phyloP scores from a whole-genome alignment of 2,797 vertebrate genomes.

The Onychomys leucogaster region DNA sequence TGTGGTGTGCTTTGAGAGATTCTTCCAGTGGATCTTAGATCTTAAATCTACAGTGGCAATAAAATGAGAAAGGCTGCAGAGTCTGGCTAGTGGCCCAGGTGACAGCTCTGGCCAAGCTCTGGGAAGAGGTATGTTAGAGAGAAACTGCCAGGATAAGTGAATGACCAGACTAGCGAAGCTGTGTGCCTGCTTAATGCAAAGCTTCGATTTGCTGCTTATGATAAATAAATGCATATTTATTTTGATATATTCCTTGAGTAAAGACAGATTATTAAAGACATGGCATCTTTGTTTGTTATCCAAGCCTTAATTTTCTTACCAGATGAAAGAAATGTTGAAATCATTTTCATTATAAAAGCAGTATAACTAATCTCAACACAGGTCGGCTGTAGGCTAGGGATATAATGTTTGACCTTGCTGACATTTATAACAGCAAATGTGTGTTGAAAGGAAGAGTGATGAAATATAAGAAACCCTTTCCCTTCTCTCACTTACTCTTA shows the following conservation, averaged over 20 bases:
- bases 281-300: background rate
- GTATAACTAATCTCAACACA: background rate
- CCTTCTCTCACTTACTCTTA: background rate
- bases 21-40: background rate
- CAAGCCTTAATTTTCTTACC: background rate
- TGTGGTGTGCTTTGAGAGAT: background rate
- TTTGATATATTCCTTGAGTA: slow-evolving; percentile 32
- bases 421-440: background rate
- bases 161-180: background rate
- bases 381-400: background rate
- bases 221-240: slow-evolving; percentile 24
- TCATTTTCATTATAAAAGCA: background rate
- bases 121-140: background rate
- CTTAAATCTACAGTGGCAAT: background rate
- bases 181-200: background rate
- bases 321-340: background rate
- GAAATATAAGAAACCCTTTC: background rate
- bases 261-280: background rate
- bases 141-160: background rate
- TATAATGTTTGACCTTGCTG: background rate
- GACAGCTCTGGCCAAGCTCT: background rate
- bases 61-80: background rate
- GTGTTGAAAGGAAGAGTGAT: background rate
- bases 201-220: background rate
- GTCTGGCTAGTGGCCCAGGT: background rate